phyloP scores from a whole-genome alignment of 1,140 invertebrate species.

The Antheraea mylitta region DNA sequence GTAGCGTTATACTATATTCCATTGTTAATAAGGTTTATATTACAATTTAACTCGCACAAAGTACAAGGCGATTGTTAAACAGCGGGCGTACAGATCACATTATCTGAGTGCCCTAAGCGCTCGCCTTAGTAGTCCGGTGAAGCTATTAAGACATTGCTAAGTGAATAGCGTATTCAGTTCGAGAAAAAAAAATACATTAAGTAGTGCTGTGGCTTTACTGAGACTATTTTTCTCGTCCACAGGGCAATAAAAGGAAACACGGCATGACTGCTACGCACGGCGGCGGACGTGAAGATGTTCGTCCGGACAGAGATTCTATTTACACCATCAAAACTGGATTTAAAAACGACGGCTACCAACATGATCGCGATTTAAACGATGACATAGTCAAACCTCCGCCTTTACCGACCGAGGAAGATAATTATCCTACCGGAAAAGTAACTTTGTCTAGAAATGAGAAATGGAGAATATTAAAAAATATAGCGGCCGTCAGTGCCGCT shows the following conservation, averaged over 20 bases:
- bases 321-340: conserved; percentile 76
- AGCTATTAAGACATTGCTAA: too few relatives aligned
- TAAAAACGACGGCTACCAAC: conserved; percentile 84
- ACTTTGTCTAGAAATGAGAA: conserved; percentile 88
- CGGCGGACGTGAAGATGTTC: conserved; percentile 71
- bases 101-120: too few relatives aligned
- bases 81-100: too few relatives aligned
- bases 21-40: background rate
- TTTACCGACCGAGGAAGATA: conserved; percentile 82
- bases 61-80: too few relatives aligned
- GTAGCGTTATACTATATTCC: too few relatives aligned
- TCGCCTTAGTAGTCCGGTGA: too few relatives aligned
- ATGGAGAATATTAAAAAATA: conserved; percentile 93
- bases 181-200: too few relatives aligned
- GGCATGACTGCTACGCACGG: conserved; percentile 73
- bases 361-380: conserved; percentile 76
- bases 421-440: conserved; percentile 85
- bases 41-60: background rate
- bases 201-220: background rate
- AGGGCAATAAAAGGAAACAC: conserved; percentile 61
- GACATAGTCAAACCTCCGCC: conserved; percentile 82
- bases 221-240: conserved; percentile 29
- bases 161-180: too few relatives aligned
- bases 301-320: conserved; percentile 62
- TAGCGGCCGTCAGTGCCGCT: conserved; percentile 90